Conservation (phyloP, 2,888 invertebrate genomes). For the Andricus quercusramuli region DNA sequence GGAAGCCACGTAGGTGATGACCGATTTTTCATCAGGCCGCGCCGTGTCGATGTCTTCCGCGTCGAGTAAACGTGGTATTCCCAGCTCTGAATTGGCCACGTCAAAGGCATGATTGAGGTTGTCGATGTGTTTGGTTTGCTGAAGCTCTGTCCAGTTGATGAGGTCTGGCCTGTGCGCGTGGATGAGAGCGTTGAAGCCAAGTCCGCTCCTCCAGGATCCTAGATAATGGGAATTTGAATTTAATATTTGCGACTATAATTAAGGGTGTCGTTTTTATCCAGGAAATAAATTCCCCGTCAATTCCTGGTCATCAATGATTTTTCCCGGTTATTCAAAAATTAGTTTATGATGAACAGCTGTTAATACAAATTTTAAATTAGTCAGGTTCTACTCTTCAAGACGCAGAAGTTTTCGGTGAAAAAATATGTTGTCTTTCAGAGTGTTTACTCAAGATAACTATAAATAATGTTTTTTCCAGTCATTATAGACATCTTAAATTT, state of each 20-base stretch:
- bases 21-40: conserved; percentile 98
- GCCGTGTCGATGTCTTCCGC: conserved; percentile 98
- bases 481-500: too few species aligned
- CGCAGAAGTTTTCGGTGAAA: too few species aligned
- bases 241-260: not conserved
- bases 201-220: conserved; percentile 96
- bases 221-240: conserved; percentile 6
- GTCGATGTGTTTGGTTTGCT: conserved; percentile 91
- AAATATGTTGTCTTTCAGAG: too few species aligned
- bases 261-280: too few species aligned
- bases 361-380: too few species aligned
- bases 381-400: too few species aligned
- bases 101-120: conserved; percentile 99
- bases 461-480: too few species aligned
- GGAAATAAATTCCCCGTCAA: too few species aligned
- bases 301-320: too few species aligned
- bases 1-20: conserved; percentile 99
- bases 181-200: conserved; percentile 99
- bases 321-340: too few species aligned
- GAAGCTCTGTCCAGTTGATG: conserved; percentile 91
- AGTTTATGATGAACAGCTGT: too few species aligned
- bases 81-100: conserved; percentile 94
- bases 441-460: too few species aligned
- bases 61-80: conserved; percentile 95
- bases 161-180: conserved; percentile 98